Conservation (phyloP, 2,888 invertebrate genomes). For the Trissolcus brochymenae region DNA sequence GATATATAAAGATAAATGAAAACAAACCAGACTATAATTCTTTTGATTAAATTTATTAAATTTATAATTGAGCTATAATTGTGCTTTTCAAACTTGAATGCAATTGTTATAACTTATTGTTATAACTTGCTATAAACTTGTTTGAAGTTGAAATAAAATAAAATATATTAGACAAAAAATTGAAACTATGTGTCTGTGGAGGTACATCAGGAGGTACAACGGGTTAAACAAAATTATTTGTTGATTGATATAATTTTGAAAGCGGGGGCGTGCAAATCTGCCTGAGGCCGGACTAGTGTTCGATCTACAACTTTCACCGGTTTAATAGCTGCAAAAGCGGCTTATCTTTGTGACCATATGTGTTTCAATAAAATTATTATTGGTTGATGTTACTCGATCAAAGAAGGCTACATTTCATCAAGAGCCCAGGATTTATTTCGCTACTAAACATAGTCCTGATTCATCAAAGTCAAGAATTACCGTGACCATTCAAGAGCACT, state of each 20-base stretch:
- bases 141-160: no score
- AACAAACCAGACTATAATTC: no score
- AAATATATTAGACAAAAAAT: no score
- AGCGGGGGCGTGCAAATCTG: slow-evolving; percentile 56
- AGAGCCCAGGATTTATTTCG: slow-evolving; percentile 41
- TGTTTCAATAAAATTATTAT: slow-evolving; percentile 55
- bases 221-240: no score
- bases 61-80: no score
- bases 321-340: slow-evolving; percentile 58
- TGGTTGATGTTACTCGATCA: slow-evolving; percentile 47
- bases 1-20: background rate
- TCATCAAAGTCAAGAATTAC: slow-evolving; percentile 48
- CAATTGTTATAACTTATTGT: no score
- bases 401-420: slow-evolving; percentile 54
- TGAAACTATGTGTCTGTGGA: no score
- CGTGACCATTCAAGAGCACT: slow-evolving; percentile 30
- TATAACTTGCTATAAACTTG: no score
- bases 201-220: no score
- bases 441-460: slow-evolving; percentile 40
- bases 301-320: slow-evolving; percentile 61
- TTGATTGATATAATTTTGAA: no score
- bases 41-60: no score
- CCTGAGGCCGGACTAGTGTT: slow-evolving; percentile 35
- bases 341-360: slow-evolving; percentile 55
- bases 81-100: no score